Percentiles rank a stretch among this genome's conserved stretches.
Conservation (phyloP, 2,797 vertebrate species). For the Taenioides sp. region DNA sequence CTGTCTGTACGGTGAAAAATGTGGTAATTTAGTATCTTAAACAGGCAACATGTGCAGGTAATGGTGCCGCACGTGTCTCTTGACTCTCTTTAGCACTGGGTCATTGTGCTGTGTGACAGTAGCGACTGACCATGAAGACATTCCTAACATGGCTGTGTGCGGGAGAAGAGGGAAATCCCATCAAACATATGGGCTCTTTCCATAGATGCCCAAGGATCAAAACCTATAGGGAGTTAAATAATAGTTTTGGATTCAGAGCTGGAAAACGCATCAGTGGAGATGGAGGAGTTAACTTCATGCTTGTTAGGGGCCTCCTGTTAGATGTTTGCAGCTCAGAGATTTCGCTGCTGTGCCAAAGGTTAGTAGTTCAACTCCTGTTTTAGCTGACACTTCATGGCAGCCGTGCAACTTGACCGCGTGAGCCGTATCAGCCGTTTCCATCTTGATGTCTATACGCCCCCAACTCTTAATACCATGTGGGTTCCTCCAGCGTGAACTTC, state of each 20-base stretch:
- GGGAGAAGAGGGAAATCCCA: conserved; percentile 8
- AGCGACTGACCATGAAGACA: conserved; percentile 43
- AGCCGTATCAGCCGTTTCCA: conserved; percentile 41
- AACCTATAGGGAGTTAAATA: conserved; percentile 34
- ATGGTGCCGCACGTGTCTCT: conserved; percentile 25
- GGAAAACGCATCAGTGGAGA: conserved; percentile 15
- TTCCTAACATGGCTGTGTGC: conserved; percentile 44
- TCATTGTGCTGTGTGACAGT: conserved; percentile 42
- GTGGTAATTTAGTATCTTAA: conserved; percentile 33
- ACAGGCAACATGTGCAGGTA: conserved; percentile 28
- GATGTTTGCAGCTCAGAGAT: conserved; percentile 21
- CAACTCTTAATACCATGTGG: conserved; percentile 30
- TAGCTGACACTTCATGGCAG: conserved; percentile 51
- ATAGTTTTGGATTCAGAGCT: conserved; percentile 27
- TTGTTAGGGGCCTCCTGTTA: conserved; percentile 19
- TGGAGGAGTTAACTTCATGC: conserved; percentile 30
- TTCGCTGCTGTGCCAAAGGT: conserved; percentile 42
- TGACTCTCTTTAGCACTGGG: conserved; percentile 9
- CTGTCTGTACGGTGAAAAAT: conserved; percentile 18
- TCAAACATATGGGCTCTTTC: conserved; percentile 43
- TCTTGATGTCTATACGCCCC: conserved; percentile 36
- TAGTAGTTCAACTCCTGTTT: conserved; percentile 60
- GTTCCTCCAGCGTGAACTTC: conserved; percentile 41
- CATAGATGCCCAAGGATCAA: conserved; percentile 46
- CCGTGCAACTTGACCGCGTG: conserved; percentile 51